Percentiles rank a stretch among this genome's conserved stretches.
phyloP scores from a whole-genome alignment of 2,888 invertebrate genomes.

The Lamellibrachia columna region DNA sequence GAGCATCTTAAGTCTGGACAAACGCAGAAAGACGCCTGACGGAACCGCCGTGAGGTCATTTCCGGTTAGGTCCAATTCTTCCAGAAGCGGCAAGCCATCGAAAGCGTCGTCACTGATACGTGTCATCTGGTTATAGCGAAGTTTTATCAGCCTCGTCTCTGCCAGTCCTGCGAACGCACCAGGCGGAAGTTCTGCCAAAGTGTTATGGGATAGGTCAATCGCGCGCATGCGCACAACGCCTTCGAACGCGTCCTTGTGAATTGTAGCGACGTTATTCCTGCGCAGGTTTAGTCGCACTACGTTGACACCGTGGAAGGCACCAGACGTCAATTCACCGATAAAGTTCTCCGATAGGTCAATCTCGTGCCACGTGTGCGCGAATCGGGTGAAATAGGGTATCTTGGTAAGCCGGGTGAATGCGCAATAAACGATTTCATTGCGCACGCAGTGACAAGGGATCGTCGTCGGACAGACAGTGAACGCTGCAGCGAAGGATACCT shows the following conservation, averaged over 20 bases:
- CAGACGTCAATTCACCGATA: conserved; percentile 28
- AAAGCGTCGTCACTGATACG: conserved; percentile 30
- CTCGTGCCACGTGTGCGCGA: conserved; percentile 32
- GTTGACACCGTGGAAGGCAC: conserved; percentile 32
- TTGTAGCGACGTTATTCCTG: conserved; percentile 29
- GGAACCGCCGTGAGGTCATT: conserved; percentile 37
- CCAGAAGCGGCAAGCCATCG: conserved; percentile 24
- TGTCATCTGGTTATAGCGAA: conserved; percentile 38
- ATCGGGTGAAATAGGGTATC: conserved; percentile 36
- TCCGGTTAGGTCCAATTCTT: conserved; percentile 36
- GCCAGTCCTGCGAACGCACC: conserved; percentile 27
- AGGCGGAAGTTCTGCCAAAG: conserved; percentile 25
- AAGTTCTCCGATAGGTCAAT: conserved; percentile 38
- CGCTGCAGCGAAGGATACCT: not conserved
- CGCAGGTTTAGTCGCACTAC: conserved; percentile 33
- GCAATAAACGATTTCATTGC: conserved; percentile 37
- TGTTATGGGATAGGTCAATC: conserved; percentile 37
- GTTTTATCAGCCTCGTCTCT: conserved; percentile 26
- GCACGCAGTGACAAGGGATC: conserved; percentile 36
- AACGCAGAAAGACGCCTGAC: conserved; percentile 26
- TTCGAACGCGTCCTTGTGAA: conserved; percentile 31
- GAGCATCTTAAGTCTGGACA: conserved; percentile 30
- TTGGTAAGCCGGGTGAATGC: conserved; percentile 33
- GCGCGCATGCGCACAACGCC: conserved; percentile 31
- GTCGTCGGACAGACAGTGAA: conserved; percentile 35